These are phyloP conservation scores for Bos taurus DNA, from an alignment of 2,113 vertebrate genomes.

Conservation along the genomic window ARS-UCD2.0 NC_037344.1:68117001-68117500, in stretches of 20 bases:
- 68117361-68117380: neutral
- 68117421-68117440: fast-evolving
- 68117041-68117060: neutral
- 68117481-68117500: neutral
- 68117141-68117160: neutral
- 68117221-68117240: neutral
- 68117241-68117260: neutral
- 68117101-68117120: neutral
- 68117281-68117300: neutral
- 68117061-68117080: neutral
- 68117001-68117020: neutral
- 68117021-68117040: neutral
- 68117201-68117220: neutral
- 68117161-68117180: neutral
- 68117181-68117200: neutral
- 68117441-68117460: neutral
- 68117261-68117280: neutral
- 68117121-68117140: neutral
- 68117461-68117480: no score
- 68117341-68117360: neutral
- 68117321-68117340: neutral
- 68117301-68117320: neutral
- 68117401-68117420: neutral
- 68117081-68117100: neutral
- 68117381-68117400: neutral